Evolutionary conservation across 1,140 invertebrate genomes (phyloP).

Genomic region (Drosophila auraria): DNA sequence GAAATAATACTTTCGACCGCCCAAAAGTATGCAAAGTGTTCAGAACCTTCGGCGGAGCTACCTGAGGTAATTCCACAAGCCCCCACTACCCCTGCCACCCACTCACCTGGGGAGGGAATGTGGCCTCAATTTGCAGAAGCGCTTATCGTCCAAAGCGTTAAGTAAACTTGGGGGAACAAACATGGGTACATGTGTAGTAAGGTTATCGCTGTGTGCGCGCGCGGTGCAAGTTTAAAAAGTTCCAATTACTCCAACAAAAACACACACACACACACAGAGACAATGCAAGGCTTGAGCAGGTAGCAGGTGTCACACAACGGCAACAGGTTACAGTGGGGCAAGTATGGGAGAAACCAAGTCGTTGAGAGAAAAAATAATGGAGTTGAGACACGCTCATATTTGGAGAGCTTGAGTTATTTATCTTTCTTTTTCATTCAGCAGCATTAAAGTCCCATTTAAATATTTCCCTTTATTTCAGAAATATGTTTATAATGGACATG

Average conservation of each 20-base stretch:
- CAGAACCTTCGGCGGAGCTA: constrained; percentile 4
- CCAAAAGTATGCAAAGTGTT: constrained; percentile 66
- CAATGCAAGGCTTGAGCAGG: constrained; percentile 41
- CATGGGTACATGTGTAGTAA: constrained; percentile 31
- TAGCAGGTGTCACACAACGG: constrained; percentile 43
- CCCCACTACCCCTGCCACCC: not conserved
- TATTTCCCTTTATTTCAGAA: not conserved
- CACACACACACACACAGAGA: constrained; percentile 12
- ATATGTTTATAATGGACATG: no score
- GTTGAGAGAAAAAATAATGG: no score
- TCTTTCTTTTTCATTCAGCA: not conserved
- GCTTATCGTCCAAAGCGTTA: constrained; percentile 71
- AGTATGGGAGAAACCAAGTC: not conserved
- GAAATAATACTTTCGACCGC: constrained; percentile 9
- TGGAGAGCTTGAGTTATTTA: not conserved
- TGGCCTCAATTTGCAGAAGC: constrained; percentile 71
- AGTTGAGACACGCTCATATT: not conserved
- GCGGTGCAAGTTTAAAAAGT: constrained; percentile 60
- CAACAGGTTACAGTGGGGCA: constrained; percentile 50
- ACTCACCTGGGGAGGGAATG: constrained; percentile 45
- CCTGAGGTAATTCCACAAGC: not conserved
- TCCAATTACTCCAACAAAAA: constrained; percentile 49
- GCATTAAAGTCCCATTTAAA: not conserved
- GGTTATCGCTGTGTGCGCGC: constrained; percentile 32
- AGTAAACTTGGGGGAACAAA: constrained; percentile 53